Evolutionary conservation across 2,888 invertebrate species (phyloP).

Genomic region (Thereva nobilitata): DNA sequence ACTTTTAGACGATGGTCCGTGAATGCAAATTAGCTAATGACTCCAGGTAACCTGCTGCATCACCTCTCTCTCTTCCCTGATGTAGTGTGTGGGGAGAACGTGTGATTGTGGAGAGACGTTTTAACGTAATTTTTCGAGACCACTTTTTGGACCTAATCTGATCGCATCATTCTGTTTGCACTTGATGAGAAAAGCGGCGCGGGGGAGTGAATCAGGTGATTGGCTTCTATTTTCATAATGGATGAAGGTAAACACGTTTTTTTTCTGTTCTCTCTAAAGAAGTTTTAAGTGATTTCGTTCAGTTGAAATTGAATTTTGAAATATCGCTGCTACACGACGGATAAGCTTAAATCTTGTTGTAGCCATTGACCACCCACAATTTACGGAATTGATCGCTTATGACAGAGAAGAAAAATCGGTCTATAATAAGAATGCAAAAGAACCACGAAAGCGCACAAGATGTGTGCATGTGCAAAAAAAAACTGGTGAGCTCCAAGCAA

Average conservation of each 20-base stretch:
- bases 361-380: constrained; percentile 8
- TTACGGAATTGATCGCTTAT: not conserved
- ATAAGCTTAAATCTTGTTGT: not conserved
- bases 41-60: not conserved
- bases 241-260: no score
- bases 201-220: no score
- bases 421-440: not conserved
- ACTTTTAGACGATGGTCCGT: constrained; percentile 48
- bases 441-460: not conserved
- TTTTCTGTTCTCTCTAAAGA: no score
- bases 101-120: constrained; percentile 13
- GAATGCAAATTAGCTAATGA: constrained; percentile 25
- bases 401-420: not conserved
- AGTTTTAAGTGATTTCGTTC: no score
- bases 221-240: no score
- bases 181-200: no score
- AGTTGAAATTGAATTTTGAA: no score
- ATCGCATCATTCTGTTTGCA: not conserved
- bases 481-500: constrained; percentile 13
- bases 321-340: no score
- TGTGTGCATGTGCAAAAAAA: not conserved
- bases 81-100: not conserved
- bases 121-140: not conserved
- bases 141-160: not conserved
- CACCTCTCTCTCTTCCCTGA: constrained; percentile 1